Evolutionary conservation across 1,140 invertebrate genomes (phyloP), one percentile per base, ranked within the genome.

Genomic region (Cryptotermes secundus): DNA sequence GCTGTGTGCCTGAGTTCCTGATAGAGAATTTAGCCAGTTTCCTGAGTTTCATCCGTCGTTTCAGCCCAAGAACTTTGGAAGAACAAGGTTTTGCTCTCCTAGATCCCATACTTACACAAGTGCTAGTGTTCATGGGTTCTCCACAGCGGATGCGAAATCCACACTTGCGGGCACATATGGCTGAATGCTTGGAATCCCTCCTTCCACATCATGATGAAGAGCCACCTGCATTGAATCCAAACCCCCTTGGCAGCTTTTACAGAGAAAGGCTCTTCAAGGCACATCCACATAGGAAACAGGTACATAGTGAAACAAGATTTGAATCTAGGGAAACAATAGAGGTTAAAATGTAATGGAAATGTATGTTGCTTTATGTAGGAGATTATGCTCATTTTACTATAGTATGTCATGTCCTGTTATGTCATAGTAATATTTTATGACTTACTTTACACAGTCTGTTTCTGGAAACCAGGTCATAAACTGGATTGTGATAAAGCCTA

Each of bases 1-100:
- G 94, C 88, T 97, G 94, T 88, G 93, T 98, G 88, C 97, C 97
- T 79, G 97, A 98, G 91, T 96, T 97, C 87, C 89, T 98, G n/a
- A 91, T 97, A 38, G 96, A 97, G 88, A 98, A 98, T 90, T 92
- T 97, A 82, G 93, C 96, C 22, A 94, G 94, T 53, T 95, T 95
- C 90, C 91, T 98, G 85, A 93, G 93, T 85, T 95, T 97, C 88
- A 85, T 95, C 87, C 88, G 93, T 72, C 93, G 94, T 36, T 92
- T 94, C 89, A 92, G 91, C 89, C 90, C 91, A 87, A 89, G 89
- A 90, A 89, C 89, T 87, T 89, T 94, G 59, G 94, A 95, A 87
- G 91, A 94, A 79, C 90, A 93, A 84, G 91, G 93, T 26, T 89
- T 91, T 45, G 89, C 89, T 3, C 90, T 94, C 86, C 87, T 96